phyloP scores from a whole-genome alignment of 2,797 vertebrate genomes.

The Falco cherrug region DNA sequence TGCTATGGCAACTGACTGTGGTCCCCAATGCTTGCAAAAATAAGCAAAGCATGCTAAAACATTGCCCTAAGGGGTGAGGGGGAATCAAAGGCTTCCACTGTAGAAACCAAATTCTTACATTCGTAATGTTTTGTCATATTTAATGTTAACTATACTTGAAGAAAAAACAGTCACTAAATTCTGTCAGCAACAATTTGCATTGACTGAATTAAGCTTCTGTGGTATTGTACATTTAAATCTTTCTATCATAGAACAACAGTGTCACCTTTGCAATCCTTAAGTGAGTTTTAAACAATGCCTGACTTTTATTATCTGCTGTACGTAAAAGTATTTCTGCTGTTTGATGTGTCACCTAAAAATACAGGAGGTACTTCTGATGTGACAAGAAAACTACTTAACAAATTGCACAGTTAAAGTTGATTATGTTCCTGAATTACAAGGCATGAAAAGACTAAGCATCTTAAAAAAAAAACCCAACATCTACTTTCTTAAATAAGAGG shows the following conservation, averaged over 20 bases:
- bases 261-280: neutral
- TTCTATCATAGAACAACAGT: neutral
- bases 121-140: conserved; percentile 26
- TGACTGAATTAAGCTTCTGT: conserved; percentile 21
- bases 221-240: neutral
- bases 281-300: conserved; percentile 35
- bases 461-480: neutral
- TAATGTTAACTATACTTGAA: conserved; percentile 21
- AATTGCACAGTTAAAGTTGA: neutral
- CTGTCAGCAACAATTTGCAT: conserved; percentile 36
- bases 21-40: conserved; percentile 18
- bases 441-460: neutral
- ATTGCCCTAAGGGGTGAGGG: neutral
- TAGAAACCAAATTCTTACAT: conserved; percentile 6
- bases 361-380: neutral
- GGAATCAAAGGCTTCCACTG: conserved; percentile 7
- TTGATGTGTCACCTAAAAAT: neutral
- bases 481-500: neutral
- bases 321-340: neutral
- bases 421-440: neutral
- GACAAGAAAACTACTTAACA: neutral
- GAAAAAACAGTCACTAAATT: neutral
- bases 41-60: neutral
- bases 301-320: neutral
- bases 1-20: neutral